Evolutionary conservation across 2,888 invertebrate species (phyloP).

Genomic region (Drosophila silvestris): DNA sequence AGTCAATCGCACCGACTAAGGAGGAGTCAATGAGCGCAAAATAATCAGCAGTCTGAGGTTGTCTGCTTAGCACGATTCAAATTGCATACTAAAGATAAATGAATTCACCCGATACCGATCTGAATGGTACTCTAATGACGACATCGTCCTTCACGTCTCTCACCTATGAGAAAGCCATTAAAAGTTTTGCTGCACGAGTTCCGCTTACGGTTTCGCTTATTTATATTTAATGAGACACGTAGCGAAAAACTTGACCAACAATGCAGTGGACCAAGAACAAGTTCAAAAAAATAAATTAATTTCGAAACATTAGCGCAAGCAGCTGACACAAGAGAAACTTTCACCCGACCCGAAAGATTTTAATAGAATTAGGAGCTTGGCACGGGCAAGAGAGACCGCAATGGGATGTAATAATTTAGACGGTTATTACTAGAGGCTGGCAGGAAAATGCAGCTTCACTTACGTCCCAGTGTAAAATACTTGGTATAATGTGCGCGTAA

Average conservation of each 20-base stretch:
- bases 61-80: neutral
- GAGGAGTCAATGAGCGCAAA: neutral
- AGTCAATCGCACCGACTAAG: neutral
- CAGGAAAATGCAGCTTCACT: conserved; percentile 35
- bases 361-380: conserved; percentile 49
- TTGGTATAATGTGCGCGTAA: conserved; percentile 60
- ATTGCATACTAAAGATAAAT: neutral
- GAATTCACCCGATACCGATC: neutral
- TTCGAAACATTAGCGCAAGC: conserved; percentile 41
- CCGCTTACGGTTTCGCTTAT: conserved; percentile 35
- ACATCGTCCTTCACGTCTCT: conserved; percentile 25
- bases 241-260: conserved; percentile 29
- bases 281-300: conserved; percentile 52
- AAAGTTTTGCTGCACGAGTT: conserved; percentile 49
- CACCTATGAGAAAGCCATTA: conserved; percentile 44
- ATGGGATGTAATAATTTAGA: conserved; percentile 37
- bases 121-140: conserved; percentile 30
- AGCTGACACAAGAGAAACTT: conserved; percentile 36
- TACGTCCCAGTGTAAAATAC: conserved; percentile 21
- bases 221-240: conserved; percentile 60
- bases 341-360: conserved; percentile 41
- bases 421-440: conserved; percentile 34
- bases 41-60: neutral
- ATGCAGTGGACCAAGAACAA: conserved; percentile 13
- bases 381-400: conserved; percentile 10